These are phyloP conservation scores for Menidia menidia DNA, from an alignment of 2,797 vertebrate genomes.

Conservation along the genomic window DNA sequence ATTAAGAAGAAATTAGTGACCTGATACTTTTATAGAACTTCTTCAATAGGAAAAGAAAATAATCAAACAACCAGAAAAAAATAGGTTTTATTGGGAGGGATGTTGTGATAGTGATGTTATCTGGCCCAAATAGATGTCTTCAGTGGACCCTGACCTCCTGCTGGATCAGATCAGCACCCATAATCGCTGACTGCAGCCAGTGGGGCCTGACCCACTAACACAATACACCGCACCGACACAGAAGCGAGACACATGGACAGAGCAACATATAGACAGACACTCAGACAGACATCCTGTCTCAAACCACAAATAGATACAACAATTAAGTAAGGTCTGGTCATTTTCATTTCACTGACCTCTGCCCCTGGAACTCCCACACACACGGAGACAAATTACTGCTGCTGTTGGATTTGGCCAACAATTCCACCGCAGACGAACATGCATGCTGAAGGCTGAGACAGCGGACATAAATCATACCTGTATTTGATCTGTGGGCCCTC, in stretches of 20 bases:
- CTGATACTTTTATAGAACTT: conserved; percentile 1
- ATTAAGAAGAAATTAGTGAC: not conserved
- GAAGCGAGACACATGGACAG: conserved; percentile 68
- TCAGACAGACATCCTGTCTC: conserved; percentile 75
- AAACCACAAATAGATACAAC: conserved; percentile 78
- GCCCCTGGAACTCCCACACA: conserved; percentile 71
- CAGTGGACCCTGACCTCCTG: conserved; percentile 44
- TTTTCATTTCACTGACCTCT: conserved; percentile 79
- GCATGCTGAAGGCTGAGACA: conserved; percentile 66
- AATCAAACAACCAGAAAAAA: conserved; percentile 17
- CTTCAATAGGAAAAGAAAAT: not conserved
- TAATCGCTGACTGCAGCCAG: conserved; percentile 49
- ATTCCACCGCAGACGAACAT: conserved; percentile 51
- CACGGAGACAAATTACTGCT: conserved; percentile 75
- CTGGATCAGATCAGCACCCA: conserved; percentile 65
- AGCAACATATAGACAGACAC: conserved; percentile 64
- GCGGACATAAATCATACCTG: conserved; percentile 90
- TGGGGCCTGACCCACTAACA: conserved; percentile 59
- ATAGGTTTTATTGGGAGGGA: conserved; percentile 33
- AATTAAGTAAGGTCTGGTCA: conserved; percentile 80
- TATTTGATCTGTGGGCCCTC: conserved; percentile 82
- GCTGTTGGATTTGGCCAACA: conserved; percentile 66
- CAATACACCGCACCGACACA: conserved; percentile 57
- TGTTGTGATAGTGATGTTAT: conserved; percentile 71
- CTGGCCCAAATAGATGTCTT: conserved; percentile 41